A percentile compares a stretch with the other conserved stretches of the same genome.
Evolutionary conservation across 2,888 invertebrate species (phyloP).

Genomic region (Trichacis sp.): DNA sequence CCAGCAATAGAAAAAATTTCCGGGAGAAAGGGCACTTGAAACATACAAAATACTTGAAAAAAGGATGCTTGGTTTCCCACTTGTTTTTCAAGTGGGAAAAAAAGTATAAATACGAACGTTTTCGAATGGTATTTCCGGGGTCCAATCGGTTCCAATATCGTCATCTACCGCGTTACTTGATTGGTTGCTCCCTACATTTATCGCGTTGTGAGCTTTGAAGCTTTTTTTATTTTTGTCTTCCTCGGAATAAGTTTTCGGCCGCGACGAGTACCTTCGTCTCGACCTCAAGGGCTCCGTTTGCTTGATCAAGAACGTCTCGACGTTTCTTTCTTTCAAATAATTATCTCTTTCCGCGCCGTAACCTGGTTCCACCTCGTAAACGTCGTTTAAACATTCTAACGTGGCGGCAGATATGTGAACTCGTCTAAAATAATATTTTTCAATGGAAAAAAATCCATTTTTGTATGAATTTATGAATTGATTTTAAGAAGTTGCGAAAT

Average conservation of each 20-base stretch:
- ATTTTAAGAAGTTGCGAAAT: too few species aligned
- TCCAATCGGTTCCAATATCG: conserved; percentile 86
- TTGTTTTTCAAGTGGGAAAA: too few species aligned
- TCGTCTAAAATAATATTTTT: conserved; percentile 82
- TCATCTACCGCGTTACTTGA: conserved; percentile 73
- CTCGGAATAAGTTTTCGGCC: conserved; percentile 65
- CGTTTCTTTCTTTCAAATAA: conserved; percentile 86
- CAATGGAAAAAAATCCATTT: too few species aligned
- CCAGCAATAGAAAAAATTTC: too few species aligned
- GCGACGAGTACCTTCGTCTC: conserved; percentile 70
- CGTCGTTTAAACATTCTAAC: conserved; percentile 83
- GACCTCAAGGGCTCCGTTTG: conserved; percentile 80
- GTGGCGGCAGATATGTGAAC: conserved; percentile 97
- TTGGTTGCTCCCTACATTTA: conserved; percentile 40
- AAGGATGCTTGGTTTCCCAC: too few species aligned
- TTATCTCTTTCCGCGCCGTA: conserved; percentile 85
- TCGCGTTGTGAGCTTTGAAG: conserved; percentile 59
- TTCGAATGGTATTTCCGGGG: conserved; percentile 91
- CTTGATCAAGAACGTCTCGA: conserved; percentile 90
- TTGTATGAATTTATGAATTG: too few species aligned
- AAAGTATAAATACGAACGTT: conserved; percentile 79
- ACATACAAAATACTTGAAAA: too few species aligned
- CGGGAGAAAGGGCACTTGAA: too few species aligned
- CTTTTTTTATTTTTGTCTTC: conserved; percentile 64
- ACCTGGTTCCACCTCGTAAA: conserved; percentile 95